phyloP scores from a whole-genome alignment of 2,888 invertebrate species.

The Herminia tarsipennalis region DNA sequence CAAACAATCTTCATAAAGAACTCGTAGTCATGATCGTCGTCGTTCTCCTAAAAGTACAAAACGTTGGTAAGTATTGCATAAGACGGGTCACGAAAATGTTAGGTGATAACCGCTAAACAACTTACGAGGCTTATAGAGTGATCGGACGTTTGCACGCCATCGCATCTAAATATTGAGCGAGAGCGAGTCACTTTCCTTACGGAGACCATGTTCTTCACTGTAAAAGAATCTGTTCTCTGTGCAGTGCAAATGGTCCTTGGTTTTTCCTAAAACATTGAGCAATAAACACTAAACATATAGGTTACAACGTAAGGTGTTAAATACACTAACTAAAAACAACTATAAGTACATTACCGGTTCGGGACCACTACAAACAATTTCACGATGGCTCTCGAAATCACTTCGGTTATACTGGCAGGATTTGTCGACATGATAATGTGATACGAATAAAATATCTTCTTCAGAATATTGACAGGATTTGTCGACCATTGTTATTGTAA shows the following conservation, averaged over 20 bases:
- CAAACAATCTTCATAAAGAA: constrained; percentile 64
- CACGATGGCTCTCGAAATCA: constrained; percentile 7
- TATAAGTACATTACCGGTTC: not conserved
- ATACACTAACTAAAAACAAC: not conserved
- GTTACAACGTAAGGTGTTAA: not conserved
- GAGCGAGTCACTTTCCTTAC: constrained; percentile 13
- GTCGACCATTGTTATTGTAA: not conserved
- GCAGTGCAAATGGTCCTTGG: not conserved
- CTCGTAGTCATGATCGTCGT: constrained; percentile 42
- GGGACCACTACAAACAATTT: not conserved
- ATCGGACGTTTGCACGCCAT: constrained; percentile 64
- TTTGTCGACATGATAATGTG: constrained; percentile 3
- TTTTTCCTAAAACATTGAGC: constrained; percentile 4
- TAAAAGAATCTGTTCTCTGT: not conserved
- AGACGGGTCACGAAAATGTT: no score
- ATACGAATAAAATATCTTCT: constrained; percentile 20
- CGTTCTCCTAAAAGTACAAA: constrained; percentile 48
- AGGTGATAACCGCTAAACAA: no score
- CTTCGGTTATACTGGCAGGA: not conserved
- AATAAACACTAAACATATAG: not conserved
- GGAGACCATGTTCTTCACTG: constrained; percentile 11
- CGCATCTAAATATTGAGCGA: constrained; percentile 20
- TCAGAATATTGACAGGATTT: constrained; percentile 27
- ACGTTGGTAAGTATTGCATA: not conserved
- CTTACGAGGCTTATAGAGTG: constrained; percentile 66